Evolutionary conservation across 2,113 vertebrate species (phyloP).

Genomic region (Neopipo cinnamomea): DNA sequence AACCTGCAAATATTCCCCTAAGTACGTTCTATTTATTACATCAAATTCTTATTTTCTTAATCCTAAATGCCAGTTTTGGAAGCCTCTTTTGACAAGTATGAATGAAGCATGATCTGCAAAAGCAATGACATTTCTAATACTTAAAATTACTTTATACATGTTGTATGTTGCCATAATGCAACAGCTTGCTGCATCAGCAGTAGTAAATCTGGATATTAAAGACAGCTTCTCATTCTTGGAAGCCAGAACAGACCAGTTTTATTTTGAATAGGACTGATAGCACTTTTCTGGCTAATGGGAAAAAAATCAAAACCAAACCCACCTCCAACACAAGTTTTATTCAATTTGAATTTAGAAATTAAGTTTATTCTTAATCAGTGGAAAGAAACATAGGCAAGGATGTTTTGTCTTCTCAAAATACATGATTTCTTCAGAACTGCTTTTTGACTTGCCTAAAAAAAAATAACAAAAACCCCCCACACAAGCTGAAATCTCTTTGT

Average conservation of each 20-base stretch:
- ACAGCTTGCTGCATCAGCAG: not conserved
- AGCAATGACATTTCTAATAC: not conserved
- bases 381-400: not conserved
- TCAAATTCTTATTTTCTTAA: not conserved
- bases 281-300: not conserved
- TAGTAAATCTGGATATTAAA: not conserved
- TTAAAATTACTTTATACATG: not conserved
- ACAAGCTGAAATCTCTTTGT: not conserved
- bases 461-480: not conserved
- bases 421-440: not conserved
- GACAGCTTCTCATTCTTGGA: not conserved
- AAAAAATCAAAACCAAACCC: not conserved
- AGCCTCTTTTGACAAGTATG: not conserved
- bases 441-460: not conserved
- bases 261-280: not conserved
- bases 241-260: not conserved
- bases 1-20: not conserved
- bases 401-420: not conserved
- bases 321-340: not conserved
- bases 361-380: not conserved
- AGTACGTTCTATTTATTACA: not conserved
- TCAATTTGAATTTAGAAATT: not conserved
- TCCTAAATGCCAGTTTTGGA: not conserved
- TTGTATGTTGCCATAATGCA: not conserved
- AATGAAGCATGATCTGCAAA: not conserved